Base-by-base conservation (phyloP, 2,888 invertebrate species). In the Itoplectis maculator region DNA sequence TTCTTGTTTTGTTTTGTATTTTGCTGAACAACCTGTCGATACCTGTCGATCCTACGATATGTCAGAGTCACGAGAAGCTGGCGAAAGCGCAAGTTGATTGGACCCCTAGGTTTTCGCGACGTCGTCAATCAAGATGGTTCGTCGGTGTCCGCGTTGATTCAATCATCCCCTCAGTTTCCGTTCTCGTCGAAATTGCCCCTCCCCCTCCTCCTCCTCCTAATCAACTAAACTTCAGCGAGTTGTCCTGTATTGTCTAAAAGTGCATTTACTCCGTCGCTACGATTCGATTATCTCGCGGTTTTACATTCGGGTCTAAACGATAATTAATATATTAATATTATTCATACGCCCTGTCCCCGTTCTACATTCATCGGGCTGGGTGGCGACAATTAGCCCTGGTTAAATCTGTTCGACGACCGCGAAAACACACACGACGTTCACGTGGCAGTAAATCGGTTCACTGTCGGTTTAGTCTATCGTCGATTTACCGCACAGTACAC, bases 181-280 rank as follows among this genome's bases (percentile, higher is more conserved):
- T 77, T 75, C 61, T 79, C 51, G 56, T 74, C 49, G 82, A 86
- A 84, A 84, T 29, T 29, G 3, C 29, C 29, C 29, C 83, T n/a
- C n/a, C n/a, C n/a, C n/a, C n/a, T n/a, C n/a, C n/a, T n/a, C n/a
- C n/a, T n/a, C 66, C 65, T 77, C 66, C 84, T 85, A 85, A 66
- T 82, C 73, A 88, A 87, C 84, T 84, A 79, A 88, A 86, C 85
- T 69, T 83, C 83, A 86, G 65, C 86, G 69, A 88, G 88, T 88
- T 77, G 81, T 81, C 87, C 87, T 87, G 89, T 92, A 92, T 92
- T 91, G 91, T 91, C 91, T 91, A 91, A 88, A 86, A 86, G 87
- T 90, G 89, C 87, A 61, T 63, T 70, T 72, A 68, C 63, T 69
- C 68, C 56, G 47, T 69, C 81, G 56, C 80, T 74, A 82, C 81